phyloP scores from a whole-genome alignment of 1,140 invertebrate genomes.

The Bombus pyrosoma region DNA sequence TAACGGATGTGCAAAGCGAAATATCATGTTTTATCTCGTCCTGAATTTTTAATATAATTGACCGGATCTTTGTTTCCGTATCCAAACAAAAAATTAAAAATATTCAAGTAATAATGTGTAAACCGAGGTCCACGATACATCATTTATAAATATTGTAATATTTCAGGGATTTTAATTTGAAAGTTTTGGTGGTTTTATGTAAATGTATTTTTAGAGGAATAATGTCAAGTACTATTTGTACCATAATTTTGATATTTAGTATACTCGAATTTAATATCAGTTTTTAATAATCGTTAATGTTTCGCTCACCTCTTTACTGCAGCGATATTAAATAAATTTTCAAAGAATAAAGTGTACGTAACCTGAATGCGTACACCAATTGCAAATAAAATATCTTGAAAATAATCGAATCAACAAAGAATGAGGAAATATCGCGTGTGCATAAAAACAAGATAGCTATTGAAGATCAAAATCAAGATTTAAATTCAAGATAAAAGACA shows the following conservation, averaged over 20 bases:
- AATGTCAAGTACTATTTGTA: neutral
- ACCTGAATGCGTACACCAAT: neutral
- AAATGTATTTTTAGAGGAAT: neutral
- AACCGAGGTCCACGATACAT: no score
- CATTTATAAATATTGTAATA: no score
- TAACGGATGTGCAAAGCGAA: neutral
- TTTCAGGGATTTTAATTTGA: neutral
- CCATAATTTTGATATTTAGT: neutral
- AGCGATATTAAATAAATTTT: neutral
- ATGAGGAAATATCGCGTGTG: neutral
- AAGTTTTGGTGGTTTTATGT: neutral
- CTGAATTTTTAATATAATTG: neutral
- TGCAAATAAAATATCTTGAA: neutral
- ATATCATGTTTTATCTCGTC: neutral
- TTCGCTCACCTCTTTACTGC: neutral
- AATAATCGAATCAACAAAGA: neutral
- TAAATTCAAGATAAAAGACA: neutral
- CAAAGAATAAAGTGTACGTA: neutral
- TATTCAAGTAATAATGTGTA: neutral
- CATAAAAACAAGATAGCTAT: neutral
- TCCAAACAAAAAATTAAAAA: neutral
- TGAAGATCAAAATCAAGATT: neutral
- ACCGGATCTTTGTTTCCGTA: neutral
- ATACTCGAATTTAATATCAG: neutral
- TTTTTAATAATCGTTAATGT: neutral